phyloP scores from a whole-genome alignment of 2,113 vertebrate species.

The Eonycteris spelaea region DNA sequence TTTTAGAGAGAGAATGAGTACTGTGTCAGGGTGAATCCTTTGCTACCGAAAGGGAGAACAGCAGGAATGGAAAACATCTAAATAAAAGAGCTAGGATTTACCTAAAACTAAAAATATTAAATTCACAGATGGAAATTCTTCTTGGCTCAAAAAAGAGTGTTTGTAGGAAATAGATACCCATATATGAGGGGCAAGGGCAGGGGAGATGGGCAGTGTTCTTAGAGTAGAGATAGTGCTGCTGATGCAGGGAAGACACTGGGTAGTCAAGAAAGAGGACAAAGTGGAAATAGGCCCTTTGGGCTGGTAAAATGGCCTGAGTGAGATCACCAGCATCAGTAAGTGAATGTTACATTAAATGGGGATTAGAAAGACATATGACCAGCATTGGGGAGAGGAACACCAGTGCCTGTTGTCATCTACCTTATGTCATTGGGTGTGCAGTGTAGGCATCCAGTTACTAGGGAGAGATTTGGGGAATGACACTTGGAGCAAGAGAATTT shows the following conservation, averaged over 20 bases:
- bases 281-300: background rate
- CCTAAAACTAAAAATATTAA: conserved; percentile 27
- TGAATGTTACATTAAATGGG: background rate
- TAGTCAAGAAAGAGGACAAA: background rate
- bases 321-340: background rate
- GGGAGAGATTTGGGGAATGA: background rate
- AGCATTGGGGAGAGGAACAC: background rate
- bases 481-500: background rate
- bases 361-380: background rate
- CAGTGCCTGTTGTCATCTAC: background rate
- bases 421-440: background rate
- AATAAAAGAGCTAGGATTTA: conserved; percentile 22
- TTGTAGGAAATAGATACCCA: conserved; percentile 9
- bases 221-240: background rate
- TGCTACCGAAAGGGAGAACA: conserved; percentile 3
- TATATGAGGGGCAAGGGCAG: background rate
- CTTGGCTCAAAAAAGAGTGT: background rate
- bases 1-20: background rate
- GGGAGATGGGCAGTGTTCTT: background rate
- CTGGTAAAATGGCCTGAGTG: background rate
- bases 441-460: background rate
- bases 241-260: background rate
- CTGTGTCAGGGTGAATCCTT: background rate
- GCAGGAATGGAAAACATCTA: background rate
- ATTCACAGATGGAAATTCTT: conserved; percentile 19